These are phyloP conservation scores for Marmota flaviventris DNA, from an alignment of 2,113 vertebrate genomes.

Conservation along the genomic window DNA sequence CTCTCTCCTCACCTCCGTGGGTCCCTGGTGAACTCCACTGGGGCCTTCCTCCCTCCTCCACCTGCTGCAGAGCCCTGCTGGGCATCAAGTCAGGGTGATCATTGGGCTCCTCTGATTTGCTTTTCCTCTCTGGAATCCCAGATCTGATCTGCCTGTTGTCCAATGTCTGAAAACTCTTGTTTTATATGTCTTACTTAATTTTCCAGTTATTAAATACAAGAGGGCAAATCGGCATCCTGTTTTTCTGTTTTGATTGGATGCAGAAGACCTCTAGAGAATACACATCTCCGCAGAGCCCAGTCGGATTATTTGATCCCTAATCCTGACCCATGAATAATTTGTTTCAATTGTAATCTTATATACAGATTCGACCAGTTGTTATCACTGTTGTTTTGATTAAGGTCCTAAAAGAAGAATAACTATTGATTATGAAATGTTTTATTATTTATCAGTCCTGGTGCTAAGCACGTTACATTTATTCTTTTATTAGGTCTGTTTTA, in stretches of 20 bases:
- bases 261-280: conserved; percentile 19
- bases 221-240: neutral
- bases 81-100: neutral
- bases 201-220: neutral
- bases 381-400: neutral
- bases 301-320: neutral
- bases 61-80: neutral
- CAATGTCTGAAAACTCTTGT: neutral
- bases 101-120: rapidly evolving
- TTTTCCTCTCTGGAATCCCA: neutral
- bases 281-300: neutral
- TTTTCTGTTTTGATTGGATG: neutral
- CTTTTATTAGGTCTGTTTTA: neutral
- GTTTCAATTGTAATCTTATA: neutral
- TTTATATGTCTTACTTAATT: neutral
- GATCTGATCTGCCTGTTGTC: neutral
- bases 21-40: neutral
- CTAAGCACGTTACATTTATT: neutral
- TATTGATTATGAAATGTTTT: neutral
- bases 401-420: conserved; percentile 10
- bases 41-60: neutral
- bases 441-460: neutral
- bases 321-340: conserved; percentile 14
- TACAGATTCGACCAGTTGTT: neutral
- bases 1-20: neutral